Evolutionary conservation across 92 coral and sea anemone species (phyloP).

Genomic region (Actinernus sp.): DNA sequence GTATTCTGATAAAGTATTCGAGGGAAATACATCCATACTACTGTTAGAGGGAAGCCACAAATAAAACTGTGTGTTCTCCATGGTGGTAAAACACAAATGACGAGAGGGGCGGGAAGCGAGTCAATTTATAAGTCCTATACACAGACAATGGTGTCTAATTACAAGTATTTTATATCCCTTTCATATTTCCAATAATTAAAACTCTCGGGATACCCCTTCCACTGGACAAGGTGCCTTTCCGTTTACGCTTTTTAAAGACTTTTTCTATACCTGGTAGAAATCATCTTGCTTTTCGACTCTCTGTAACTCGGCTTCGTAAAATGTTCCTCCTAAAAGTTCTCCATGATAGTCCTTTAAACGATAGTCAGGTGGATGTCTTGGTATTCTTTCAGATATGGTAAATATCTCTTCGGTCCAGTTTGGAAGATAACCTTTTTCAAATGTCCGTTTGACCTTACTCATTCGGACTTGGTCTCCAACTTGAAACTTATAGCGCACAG

Average conservation of each 20-base stretch:
- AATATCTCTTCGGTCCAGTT: slow-evolving; percentile 39
- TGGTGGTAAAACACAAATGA: neutral
- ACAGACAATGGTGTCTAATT: neutral
- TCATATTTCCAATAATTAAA: slow-evolving; percentile 46
- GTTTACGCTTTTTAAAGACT: slow-evolving; percentile 30
- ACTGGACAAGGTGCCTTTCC: slow-evolving; percentile 36
- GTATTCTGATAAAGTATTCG: slow-evolving; percentile 53
- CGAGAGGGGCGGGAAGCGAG: neutral
- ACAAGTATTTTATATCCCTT: slow-evolving; percentile 18
- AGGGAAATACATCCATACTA: slow-evolving; percentile 39
- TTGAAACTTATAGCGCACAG: slow-evolving; percentile 16
- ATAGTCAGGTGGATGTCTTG: slow-evolving; percentile 25
- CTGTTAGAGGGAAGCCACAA: slow-evolving; percentile 34
- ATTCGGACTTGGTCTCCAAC: slow-evolving; percentile 21
- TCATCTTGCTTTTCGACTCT: slow-evolving; percentile 30
- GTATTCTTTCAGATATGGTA: slow-evolving; percentile 16
- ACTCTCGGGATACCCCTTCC: slow-evolving; percentile 54
- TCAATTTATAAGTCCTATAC: neutral
- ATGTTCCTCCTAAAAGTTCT: slow-evolving; percentile 32
- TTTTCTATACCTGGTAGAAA: slow-evolving; percentile 36
- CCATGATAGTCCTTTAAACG: slow-evolving; percentile 32
- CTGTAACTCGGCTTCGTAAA: slow-evolving; percentile 45
- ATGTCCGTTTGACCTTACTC: slow-evolving; percentile 11
- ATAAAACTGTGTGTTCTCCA: slow-evolving; percentile 29
- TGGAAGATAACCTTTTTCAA: slow-evolving; percentile 27